Conservation (phyloP, 2,888 invertebrate genomes). For the Fissipunctia ypsillon region DNA sequence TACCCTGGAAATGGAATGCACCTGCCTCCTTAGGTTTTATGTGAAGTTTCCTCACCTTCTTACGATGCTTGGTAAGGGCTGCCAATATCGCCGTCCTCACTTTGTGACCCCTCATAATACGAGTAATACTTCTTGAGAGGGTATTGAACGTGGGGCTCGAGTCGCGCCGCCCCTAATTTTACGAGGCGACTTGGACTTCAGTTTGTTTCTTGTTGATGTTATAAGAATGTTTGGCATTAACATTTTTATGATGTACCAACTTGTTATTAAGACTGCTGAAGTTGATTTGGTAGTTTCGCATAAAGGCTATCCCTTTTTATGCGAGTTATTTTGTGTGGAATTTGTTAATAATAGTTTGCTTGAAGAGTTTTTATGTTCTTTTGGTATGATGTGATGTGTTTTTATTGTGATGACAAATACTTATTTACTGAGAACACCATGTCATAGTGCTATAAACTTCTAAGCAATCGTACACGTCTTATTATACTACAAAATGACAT, state of each 20-base stretch:
- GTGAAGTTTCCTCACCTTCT: slow-evolving; percentile 89
- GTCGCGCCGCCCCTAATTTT: slow-evolving; percentile 83
- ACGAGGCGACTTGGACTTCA: slow-evolving; percentile 77
- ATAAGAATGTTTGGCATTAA: slow-evolving; percentile 77
- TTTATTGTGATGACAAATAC: slow-evolving; percentile 20
- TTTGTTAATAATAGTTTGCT: slow-evolving; percentile 60
- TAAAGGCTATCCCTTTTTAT: slow-evolving; percentile 61
- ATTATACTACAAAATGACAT: background rate
- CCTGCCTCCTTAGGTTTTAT: slow-evolving; percentile 90
- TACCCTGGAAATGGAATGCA: slow-evolving; percentile 89
- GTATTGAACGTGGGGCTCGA: slow-evolving; percentile 82
- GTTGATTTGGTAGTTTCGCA: slow-evolving; percentile 63
- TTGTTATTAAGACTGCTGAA: slow-evolving; percentile 65
- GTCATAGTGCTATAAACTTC: background rate
- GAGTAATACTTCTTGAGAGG: slow-evolving; percentile 89
- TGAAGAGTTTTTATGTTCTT: slow-evolving; percentile 44
- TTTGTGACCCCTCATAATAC: slow-evolving; percentile 90
- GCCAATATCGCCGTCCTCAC: slow-evolving; percentile 89
- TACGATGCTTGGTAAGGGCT: slow-evolving; percentile 85
- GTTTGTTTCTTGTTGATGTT: slow-evolving; percentile 80
- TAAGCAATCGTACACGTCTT: background rate
- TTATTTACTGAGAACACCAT: background rate
- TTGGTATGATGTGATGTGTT: slow-evolving; percentile 17
- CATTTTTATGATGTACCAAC: slow-evolving; percentile 77
- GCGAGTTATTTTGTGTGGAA: slow-evolving; percentile 58